Conservation (phyloP, 1,140 invertebrate species). For the Pollicipes pollicipes region DNA sequence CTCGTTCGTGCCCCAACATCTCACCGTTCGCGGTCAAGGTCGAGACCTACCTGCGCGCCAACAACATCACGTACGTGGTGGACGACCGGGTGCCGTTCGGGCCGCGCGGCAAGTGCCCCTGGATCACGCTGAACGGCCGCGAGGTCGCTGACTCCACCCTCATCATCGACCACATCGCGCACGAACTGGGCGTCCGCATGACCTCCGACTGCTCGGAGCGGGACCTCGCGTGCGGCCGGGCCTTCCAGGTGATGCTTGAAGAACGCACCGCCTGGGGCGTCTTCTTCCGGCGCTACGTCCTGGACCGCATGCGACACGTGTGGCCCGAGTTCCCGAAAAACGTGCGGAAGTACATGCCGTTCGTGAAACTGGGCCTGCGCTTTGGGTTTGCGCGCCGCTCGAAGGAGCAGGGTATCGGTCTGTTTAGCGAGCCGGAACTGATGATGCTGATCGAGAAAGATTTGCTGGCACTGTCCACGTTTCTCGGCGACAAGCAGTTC, state of each 20-base stretch:
- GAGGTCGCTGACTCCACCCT: constrained; percentile 30
- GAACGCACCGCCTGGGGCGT: constrained; percentile 16
- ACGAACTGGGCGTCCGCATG: neutral
- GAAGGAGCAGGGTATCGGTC: constrained; percentile 12
- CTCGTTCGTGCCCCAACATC: constrained; percentile 20
- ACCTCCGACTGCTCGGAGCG: constrained; percentile 2
- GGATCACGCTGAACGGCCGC: constrained; percentile 29
- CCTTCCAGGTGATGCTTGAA: constrained; percentile 18
- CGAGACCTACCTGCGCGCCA: constrained; percentile 23
- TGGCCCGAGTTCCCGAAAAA: neutral
- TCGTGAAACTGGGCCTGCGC: neutral
- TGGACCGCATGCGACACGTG: neutral
- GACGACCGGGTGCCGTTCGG: constrained; percentile 22
- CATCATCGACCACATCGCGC: constrained; percentile 23
- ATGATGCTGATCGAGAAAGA: constrained; percentile 6
- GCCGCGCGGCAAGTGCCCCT: constrained; percentile 25
- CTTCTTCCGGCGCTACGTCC: neutral
- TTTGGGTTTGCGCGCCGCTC: neutral
- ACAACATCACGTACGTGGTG: constrained; percentile 23
- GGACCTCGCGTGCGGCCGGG: constrained; percentile 11
- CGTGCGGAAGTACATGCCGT: neutral
- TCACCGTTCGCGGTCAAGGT: constrained; percentile 25
- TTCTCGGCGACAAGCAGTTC: constrained; percentile 22
- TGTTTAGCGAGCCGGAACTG: constrained; percentile 7
- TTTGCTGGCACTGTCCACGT: constrained; percentile 11